These are phyloP conservation scores for Corvus hawaiiensis DNA, from an alignment of 2,113 vertebrate species.

Conservation along the genomic window DNA sequence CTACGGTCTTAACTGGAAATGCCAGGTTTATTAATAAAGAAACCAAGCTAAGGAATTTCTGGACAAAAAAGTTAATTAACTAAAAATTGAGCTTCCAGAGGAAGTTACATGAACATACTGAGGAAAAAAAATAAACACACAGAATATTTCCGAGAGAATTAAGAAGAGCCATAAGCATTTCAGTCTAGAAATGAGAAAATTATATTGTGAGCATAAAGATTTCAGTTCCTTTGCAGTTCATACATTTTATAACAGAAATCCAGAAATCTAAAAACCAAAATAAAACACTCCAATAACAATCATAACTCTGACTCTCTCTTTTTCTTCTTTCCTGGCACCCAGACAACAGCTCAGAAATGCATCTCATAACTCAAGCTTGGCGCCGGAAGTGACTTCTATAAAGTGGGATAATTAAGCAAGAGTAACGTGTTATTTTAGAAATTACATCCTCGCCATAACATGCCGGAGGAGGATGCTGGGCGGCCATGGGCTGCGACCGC, in stretches of 20 bases:
- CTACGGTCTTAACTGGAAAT: not conserved
- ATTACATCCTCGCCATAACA: conserved; percentile 42
- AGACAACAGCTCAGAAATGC: conserved; percentile 28
- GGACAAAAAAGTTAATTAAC: conserved; percentile 35
- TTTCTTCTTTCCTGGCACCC: conserved; percentile 37
- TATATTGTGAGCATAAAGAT: conserved; percentile 48
- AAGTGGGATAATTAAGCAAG: conserved; percentile 52
- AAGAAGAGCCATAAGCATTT: conserved; percentile 38
- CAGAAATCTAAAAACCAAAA: conserved; percentile 59
- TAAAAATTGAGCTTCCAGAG: conserved; percentile 44
- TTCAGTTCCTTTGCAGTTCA: conserved; percentile 56
- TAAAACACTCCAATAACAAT: conserved; percentile 58
- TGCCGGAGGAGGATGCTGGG: not conserved
- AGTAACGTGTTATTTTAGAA: conserved; percentile 57
- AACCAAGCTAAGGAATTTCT: conserved; percentile 6
- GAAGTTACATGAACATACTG: conserved; percentile 36
- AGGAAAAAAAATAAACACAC: conserved; percentile 18
- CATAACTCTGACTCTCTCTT: conserved; percentile 24
- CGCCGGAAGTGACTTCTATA: conserved; percentile 44
- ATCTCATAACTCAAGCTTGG: conserved; percentile 13
- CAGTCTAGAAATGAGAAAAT: conserved; percentile 49
- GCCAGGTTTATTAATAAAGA: conserved; percentile 11
- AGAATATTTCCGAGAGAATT: conserved; percentile 37
- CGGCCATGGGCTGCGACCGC: not conserved
- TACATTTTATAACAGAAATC: conserved; percentile 53